Base-by-base conservation (phyloP, 1,140 invertebrate species). In the Ectropis grisescens region DNA sequence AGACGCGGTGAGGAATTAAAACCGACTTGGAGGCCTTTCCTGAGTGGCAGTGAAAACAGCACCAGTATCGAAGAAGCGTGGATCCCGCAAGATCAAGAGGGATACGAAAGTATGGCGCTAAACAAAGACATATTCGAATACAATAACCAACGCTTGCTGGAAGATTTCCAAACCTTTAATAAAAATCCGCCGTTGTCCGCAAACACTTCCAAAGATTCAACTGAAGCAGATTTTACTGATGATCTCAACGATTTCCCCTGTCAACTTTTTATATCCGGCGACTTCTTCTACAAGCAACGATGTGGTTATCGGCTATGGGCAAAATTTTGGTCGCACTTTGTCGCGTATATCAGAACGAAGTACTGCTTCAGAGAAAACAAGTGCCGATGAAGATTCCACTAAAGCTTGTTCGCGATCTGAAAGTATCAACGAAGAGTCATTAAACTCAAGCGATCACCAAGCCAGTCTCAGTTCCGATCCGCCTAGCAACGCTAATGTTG, bases 321-420 rank as follows among this genome's bases (percentile, higher is more conserved):
- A 86, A 32, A 88, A 88, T 11, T 90, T 93, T 83, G 87, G 88
- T 13, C 71, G 93, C 19, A 95, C 93, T 0, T 82, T 95, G 11
- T 94, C 92, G 1, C 82, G 93, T 32, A 95, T 95, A 56, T 94
- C 92, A 2, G 93, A 95, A 78, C 83, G 92, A 12, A 94, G 92
- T 41, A 94, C 93, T 5, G 92, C 92, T 9, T 95, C 93, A 1
- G 93, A 94, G 56, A 84, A 85, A 58, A 85, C 87, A 1, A 91
- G 90, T 58, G 88, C 91, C 45, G 87, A 93, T 41, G 92, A 94
- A 58, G 92, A 94, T 71, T 92, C 92, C 0, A 93, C 92, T 14
- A 93, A 93, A 78, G 91, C 90, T 1, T 91, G 89, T 16, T 89
- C 88, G 2, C 85, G 91, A 32, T 93, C 91, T 3, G 90, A 92